Evolutionary conservation across 2,113 vertebrate species (phyloP).

Genomic region (Salvator merianae): DNA sequence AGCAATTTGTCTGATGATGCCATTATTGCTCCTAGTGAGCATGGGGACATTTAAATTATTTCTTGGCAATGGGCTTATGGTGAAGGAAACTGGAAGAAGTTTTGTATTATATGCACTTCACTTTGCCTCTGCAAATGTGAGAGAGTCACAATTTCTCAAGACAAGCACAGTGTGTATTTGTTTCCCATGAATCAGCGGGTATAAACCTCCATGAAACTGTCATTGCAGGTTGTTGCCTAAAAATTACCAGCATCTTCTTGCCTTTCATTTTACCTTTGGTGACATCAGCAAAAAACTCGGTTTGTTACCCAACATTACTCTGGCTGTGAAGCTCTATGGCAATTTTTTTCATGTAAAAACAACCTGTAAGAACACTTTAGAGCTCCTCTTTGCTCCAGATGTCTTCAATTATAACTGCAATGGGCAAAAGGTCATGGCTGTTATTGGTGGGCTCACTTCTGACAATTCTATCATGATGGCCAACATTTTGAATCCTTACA

Average conservation of each 20-base stretch:
- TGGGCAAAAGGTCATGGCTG: not conserved
- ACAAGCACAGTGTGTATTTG: not conserved
- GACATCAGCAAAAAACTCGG: not conserved
- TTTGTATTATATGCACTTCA: no score
- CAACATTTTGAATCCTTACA: not conserved
- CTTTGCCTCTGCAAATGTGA: no score
- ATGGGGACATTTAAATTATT: no score
- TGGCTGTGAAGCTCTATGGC: not conserved
- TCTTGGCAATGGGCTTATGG: no score
- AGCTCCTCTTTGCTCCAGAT: not conserved
- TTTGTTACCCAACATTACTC: not conserved
- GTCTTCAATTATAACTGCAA: not conserved
- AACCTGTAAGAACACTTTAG: not conserved
- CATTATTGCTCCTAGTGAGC: no score
- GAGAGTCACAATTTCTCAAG: no score
- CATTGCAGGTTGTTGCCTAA: not conserved
- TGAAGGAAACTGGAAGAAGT: no score
- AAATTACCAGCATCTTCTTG: not conserved
- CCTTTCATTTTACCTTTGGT: not conserved
- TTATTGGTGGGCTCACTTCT: not conserved
- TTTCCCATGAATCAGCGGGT: not conserved
- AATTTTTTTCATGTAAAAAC: not conserved
- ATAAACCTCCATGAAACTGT: not conserved
- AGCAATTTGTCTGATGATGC: no score
- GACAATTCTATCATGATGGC: not conserved